Conservation (phyloP, 2,888 invertebrate species). For the Synanthedon andrenaeformis region DNA sequence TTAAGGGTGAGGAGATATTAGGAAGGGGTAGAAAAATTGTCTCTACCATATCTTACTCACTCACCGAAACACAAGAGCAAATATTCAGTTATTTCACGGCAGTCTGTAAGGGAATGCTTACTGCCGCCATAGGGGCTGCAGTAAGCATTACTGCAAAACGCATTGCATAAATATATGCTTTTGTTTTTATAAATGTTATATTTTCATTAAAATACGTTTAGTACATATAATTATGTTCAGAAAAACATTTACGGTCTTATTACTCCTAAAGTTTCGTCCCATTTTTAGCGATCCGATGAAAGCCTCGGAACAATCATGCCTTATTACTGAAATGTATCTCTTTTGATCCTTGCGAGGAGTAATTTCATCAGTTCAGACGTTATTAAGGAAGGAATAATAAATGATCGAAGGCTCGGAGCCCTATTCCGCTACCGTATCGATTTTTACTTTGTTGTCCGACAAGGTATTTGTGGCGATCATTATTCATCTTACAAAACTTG, state of each 20-base stretch:
- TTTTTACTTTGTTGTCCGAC: not conserved
- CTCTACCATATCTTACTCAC: too few species aligned
- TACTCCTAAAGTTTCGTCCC: not conserved
- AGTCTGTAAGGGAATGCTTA: too few species aligned
- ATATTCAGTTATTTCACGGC: too few species aligned
- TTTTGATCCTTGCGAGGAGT: conserved; percentile 13
- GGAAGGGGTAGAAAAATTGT: too few species aligned
- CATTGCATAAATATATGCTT: too few species aligned
- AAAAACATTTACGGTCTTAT: not conserved
- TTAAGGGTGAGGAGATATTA: too few species aligned
- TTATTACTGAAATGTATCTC: conserved; percentile 18
- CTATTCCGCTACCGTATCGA: not conserved
- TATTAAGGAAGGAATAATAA: conserved; percentile 12
- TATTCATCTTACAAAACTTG: not conserved
- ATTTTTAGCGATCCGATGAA: conserved; percentile 9
- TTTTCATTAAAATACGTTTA: too few species aligned
- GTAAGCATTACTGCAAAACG: too few species aligned
- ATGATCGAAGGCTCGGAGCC: conserved; percentile 14
- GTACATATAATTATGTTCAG: not conserved
- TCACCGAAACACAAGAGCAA: too few species aligned
- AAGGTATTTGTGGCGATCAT: not conserved
- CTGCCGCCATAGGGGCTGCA: too few species aligned
- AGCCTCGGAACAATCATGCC: conserved; percentile 19
- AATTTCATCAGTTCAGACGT: conserved; percentile 15
- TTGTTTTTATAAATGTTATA: too few species aligned